Conservation (phyloP, 2,113 vertebrate genomes). For the Silurus glanis region DNA sequence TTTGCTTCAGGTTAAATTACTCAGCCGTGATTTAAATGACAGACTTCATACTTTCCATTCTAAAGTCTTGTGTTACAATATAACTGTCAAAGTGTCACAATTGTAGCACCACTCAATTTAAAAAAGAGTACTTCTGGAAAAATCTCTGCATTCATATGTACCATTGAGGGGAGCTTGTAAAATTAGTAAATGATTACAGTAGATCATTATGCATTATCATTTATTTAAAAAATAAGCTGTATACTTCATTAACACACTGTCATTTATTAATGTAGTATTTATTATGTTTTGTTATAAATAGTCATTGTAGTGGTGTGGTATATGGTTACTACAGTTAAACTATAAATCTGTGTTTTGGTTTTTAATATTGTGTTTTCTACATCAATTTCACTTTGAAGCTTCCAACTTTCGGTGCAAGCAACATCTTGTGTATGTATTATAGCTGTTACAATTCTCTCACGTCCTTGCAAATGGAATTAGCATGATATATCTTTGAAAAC, state of each 20-base stretch:
- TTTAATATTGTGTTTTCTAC: not conserved
- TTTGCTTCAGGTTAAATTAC: not conserved
- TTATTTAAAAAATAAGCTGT: too few relatives aligned
- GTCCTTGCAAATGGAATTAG: not conserved
- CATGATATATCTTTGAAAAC: not conserved
- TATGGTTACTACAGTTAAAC: not conserved
- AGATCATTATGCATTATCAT: not conserved
- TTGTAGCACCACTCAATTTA: not conserved
- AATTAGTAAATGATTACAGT: not conserved
- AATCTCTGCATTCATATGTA: not conserved
- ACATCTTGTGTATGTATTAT: not conserved
- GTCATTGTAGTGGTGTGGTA: not conserved
- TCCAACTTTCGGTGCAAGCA: not conserved
- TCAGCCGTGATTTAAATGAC: not conserved
- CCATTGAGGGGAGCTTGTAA: not conserved
- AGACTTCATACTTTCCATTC: not conserved
- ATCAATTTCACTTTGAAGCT: not conserved
- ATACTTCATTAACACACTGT: too few relatives aligned
- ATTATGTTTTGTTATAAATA: not conserved
- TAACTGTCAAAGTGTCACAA: not conserved
- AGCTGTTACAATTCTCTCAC: not conserved
- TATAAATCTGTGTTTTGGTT: too few relatives aligned
- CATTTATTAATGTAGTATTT: not conserved
- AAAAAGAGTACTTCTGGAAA: not conserved
- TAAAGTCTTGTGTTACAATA: not conserved